phyloP scores from a whole-genome alignment of 2,888 invertebrate species.

The Noctua pronuba region DNA sequence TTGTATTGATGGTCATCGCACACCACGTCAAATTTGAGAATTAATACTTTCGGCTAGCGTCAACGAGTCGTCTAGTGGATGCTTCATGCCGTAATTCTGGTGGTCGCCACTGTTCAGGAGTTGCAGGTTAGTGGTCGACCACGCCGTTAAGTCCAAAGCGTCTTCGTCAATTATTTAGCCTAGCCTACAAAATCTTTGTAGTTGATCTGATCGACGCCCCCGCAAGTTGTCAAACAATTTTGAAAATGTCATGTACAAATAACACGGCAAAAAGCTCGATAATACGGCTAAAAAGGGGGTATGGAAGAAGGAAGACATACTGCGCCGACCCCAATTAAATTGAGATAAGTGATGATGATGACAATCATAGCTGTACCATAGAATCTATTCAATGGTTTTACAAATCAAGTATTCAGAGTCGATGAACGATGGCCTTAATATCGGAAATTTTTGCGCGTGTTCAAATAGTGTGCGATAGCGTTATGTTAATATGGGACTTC shows the following conservation, averaged over 20 bases:
- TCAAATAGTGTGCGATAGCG: slow-evolving; percentile 24
- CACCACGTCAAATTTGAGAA: not conserved
- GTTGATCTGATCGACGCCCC: not conserved
- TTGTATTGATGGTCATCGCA: slow-evolving; percentile 26
- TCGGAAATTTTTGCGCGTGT: slow-evolving; percentile 21
- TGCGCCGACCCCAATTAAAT: not conserved
- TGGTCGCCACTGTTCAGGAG: not conserved
- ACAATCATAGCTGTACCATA: not conserved
- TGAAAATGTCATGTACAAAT: not conserved
- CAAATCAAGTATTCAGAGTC: not conserved
- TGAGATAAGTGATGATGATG: not conserved
- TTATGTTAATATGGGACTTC: slow-evolving; percentile 24
- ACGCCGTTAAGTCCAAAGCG: too few species aligned
- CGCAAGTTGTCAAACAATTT: not conserved
- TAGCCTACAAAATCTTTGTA: not conserved
- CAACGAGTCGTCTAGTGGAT: not conserved
- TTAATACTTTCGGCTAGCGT: not conserved
- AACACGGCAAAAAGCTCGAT: not conserved
- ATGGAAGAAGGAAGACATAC: not conserved
- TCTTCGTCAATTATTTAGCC: not conserved
- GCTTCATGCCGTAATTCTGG: not conserved
- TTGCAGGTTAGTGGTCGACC: not conserved
- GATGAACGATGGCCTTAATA: slow-evolving; percentile 1
- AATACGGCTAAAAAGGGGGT: not conserved
- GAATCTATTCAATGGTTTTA: not conserved